Conservation (phyloP, 2,113 vertebrate genomes). For the Balaeniceps rex region DNA sequence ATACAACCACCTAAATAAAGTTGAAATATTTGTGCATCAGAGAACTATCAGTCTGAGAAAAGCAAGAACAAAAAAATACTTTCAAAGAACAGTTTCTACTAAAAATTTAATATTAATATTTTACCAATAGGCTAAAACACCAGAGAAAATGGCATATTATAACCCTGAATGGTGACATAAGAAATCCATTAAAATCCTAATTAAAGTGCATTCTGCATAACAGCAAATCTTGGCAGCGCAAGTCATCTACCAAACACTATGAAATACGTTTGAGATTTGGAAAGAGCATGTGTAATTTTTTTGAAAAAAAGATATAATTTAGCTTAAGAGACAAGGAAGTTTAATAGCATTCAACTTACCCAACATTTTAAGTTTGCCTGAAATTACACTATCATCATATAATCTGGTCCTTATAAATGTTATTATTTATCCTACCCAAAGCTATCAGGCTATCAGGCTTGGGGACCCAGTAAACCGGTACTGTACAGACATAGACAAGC, state of each 20-base stretch:
- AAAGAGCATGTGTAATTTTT: background rate
- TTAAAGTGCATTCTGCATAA: slow-evolving; percentile 45
- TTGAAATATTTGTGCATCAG: background rate
- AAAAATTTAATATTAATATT: slow-evolving; percentile 33
- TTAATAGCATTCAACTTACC: background rate
- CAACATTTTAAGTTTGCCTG: background rate
- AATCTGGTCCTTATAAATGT: background rate
- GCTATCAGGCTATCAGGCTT: background rate
- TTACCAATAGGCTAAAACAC: background rate
- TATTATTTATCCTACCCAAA: background rate
- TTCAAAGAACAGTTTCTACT: slow-evolving; percentile 4
- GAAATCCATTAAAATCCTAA: slow-evolving; percentile 49
- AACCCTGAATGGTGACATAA: slow-evolving; percentile 23
- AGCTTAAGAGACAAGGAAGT: background rate
- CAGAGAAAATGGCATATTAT: background rate
- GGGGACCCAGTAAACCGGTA: background rate
- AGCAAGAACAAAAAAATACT: background rate
- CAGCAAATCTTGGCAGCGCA: slow-evolving; percentile 5
- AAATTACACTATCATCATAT: background rate
- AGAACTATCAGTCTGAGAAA: background rate
- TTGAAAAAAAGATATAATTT: background rate
- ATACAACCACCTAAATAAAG: background rate
- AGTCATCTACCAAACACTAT: background rate
- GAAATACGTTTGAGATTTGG: slow-evolving; percentile 13
- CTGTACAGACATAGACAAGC: background rate